Evolutionary conservation across 2,113 vertebrate genomes (phyloP), one percentile per base, ranked within the genome.

Genomic region (Cololabis saira): DNA sequence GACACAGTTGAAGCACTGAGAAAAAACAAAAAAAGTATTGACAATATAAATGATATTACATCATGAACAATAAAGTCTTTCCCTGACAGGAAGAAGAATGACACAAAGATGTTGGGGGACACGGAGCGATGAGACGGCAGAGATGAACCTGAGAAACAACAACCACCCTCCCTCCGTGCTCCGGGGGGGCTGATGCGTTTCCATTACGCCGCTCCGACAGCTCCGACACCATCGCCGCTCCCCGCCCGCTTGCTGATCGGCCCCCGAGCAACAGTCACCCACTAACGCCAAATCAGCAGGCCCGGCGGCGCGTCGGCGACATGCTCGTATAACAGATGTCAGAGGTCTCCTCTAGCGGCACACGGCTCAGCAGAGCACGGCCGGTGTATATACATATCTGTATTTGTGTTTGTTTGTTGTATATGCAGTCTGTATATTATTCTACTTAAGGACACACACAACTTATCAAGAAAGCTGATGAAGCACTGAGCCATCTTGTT

Each of bases 141-240:
- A 48, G 22, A 33, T 9, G 41, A 19, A 52, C 8, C 19, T 14
- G 7, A 42, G 19, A 4, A 27, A 52, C 48, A 37, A 67, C 49
- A 68, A 70, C 50, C 16, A 51, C 45, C 67, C 30, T 47, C 44
- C 41, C 55, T 73, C 59, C 37, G 11, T 68, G 33, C 61, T 69
- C 21, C 69, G 50, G 1, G 49, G 53, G 65, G 54, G 49, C 51
- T 19, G 24, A 82, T 87, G 61, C 42, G 71, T 89, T 87, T 78
- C 76, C 76, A 87, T 89, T 79, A 87, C 16, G 2, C 52, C 8
- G 4, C 74, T 60, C 57, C 74, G 87, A 85, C 85, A 89, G 85
- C 69, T 87, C 74, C 55, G 53, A 84, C 86, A 80, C 48, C 77
- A 65, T 70, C 80, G 61, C 76, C 44, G n/a, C 71, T 61, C n/a